Conservation (phyloP, 2,888 invertebrate genomes). For the Nasonia oneida region DNA sequence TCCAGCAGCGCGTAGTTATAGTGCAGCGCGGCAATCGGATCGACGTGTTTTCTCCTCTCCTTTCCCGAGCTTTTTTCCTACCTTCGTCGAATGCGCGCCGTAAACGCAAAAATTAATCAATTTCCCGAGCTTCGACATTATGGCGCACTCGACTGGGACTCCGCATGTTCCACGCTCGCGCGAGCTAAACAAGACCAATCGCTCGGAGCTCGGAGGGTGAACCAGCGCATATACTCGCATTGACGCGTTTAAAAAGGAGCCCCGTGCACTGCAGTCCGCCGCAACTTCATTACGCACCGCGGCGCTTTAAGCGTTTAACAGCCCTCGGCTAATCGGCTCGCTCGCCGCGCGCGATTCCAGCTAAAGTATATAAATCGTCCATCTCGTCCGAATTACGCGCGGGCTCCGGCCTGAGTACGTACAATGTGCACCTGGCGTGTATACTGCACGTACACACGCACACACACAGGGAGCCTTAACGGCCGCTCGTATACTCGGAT, state of each 20-base stretch:
- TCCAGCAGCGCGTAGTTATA: not conserved
- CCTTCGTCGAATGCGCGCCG: not conserved
- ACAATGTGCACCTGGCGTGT: not conserved
- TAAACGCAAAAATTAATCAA: not conserved
- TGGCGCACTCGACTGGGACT: not conserved
- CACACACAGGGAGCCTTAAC: not conserved
- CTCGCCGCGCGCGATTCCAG: not conserved
- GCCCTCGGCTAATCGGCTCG: constrained; percentile 6
- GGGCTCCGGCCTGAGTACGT: not conserved
- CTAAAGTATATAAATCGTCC: constrained; percentile 25
- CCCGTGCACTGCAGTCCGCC: too few relatives aligned
- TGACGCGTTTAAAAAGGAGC: not conserved
- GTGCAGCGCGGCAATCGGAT: constrained; percentile 16
- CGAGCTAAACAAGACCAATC: not conserved
- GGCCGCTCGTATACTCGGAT: not conserved
- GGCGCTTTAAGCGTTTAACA: not conserved
- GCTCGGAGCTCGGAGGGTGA: not conserved
- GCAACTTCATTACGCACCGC: constrained; percentile 15
- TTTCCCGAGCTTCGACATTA: not conserved
- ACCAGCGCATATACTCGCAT: not conserved
- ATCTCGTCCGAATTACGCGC: constrained; percentile 6
- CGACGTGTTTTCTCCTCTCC: constrained; percentile 17
- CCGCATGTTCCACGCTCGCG: not conserved
- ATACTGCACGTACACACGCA: not conserved
- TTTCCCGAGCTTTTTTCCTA: not conserved